These are phyloP conservation scores for Harlomillsia oculata DNA, from an alignment of 1,140 invertebrate genomes.

Conservation along the genomic window DNA sequence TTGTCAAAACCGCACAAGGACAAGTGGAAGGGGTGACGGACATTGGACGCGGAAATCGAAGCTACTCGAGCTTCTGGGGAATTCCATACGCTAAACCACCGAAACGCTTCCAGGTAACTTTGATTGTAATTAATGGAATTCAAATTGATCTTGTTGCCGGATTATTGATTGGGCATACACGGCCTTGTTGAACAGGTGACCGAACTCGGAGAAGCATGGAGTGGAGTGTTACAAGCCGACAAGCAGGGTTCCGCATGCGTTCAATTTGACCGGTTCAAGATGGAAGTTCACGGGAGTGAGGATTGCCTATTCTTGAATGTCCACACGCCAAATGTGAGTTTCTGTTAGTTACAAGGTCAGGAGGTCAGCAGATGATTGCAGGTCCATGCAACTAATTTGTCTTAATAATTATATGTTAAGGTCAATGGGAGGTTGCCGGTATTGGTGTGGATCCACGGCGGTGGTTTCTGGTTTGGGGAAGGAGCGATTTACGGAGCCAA, in stretches of 20 bases:
- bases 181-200: too few species aligned
- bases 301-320: conserved; percentile 53
- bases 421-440: background rate
- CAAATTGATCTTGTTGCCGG: background rate
- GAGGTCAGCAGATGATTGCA: too few species aligned
- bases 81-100: conserved; percentile 7
- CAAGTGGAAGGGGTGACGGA: background rate
- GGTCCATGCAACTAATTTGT: too few species aligned
- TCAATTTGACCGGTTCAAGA: too few species aligned
- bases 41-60: background rate
- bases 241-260: conserved; percentile 40
- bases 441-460: conserved; percentile 1
- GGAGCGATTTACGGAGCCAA: conserved; percentile 45
- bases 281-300: conserved; percentile 43
- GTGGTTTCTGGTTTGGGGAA: conserved; percentile 42
- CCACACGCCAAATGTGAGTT: conserved; percentile 42
- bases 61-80: conserved; percentile 1
- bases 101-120: conserved; percentile 3
- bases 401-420: background rate
- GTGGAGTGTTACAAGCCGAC: conserved; percentile 40
- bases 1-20: background rate
- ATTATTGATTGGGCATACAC: too few species aligned
- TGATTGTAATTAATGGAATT: background rate
- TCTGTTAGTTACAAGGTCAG: background rate
- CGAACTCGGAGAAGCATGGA: too few species aligned